Base-by-base conservation (phyloP, 2,888 invertebrate genomes). In the Osedax fenrisi region DNA sequence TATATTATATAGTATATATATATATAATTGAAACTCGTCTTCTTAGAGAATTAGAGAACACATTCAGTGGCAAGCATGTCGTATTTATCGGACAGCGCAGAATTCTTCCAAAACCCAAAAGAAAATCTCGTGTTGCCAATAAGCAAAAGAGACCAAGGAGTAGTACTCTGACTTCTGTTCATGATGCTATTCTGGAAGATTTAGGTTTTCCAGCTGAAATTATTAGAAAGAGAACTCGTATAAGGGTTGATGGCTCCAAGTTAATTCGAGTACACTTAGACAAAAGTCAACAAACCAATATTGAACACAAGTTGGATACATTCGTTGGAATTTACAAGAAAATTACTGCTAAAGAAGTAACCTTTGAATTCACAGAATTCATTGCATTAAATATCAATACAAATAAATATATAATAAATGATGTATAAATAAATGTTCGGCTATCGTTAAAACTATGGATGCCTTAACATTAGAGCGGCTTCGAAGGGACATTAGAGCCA, bases 301-400 rank as follows among this genome's bases (percentile, higher is more conserved):
- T 98, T 86, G 98, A 97, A 88, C 97, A 97, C 86, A 98, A 98
- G 95, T 91, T 94, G 82, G 96, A 96, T 85, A 97, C 97, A 78
- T 98, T 97, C 87, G 90, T 92, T 82, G 91, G 94, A 78, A 94
- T 98, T 79, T 98, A 98, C 89, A 97, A 97, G 89, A 95, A 95
- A 87, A 88, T 98, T 82, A 98, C 97, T 81, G 97, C 97, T 81
- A 92, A 97, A 85, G 95, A 97, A 87, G 97, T 98, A 76, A 92
- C 90, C 80, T 98, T 98, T 86, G 97, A 98, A 88, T 98, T 98
- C 88, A 96, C 96, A 78, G 97, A 98, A 88, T 92, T 94, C 78
- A 81, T 86, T 78, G 41, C 41, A 10, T 41, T 10, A 41, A n/a
- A n/a, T 68, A 24, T 13, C n/a, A n/a, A 68, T 26, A n/a, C 27